Percentiles rank a stretch among this genome's conserved stretches.
phyloP scores from a whole-genome alignment of 2,113 vertebrate genomes.

The Scatophagus argus region DNA sequence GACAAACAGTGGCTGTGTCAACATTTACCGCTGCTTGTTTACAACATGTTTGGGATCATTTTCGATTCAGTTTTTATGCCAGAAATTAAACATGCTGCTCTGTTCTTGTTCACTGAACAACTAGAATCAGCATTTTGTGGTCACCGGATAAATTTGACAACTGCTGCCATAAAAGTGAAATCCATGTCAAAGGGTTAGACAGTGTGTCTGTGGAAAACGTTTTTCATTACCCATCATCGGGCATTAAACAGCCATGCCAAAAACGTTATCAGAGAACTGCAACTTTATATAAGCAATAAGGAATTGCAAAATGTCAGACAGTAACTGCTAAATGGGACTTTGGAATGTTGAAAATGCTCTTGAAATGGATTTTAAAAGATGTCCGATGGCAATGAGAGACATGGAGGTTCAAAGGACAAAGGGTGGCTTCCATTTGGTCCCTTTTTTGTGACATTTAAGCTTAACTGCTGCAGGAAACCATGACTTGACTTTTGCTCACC shows the following conservation, averaged over 20 bases:
- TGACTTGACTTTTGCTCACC: conserved; percentile 57
- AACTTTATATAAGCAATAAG: conserved; percentile 23
- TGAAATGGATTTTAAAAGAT: conserved; percentile 21
- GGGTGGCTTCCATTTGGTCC: background rate
- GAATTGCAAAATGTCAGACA: conserved; percentile 18
- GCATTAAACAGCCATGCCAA: background rate
- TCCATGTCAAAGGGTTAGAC: conserved; percentile 17
- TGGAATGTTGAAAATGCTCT: background rate
- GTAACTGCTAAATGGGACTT: background rate
- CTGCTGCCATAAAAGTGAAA: conserved; percentile 12
- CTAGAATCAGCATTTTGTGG: background rate
- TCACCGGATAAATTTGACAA: background rate
- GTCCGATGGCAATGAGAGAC: background rate
- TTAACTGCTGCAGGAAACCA: conserved; percentile 12
- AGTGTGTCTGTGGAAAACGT: background rate
- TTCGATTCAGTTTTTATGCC: background rate
- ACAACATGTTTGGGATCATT: background rate
- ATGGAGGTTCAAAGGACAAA: conserved; percentile 26
- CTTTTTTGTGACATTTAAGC: conserved; percentile 25
- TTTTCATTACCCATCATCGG: conserved; percentile 39
- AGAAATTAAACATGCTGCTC: background rate
- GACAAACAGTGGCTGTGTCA: background rate
- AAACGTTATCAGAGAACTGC: background rate
- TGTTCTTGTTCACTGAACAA: conserved; percentile 3
- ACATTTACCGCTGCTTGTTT: conserved; percentile 14